These are phyloP conservation scores for Aldrovandia affinis DNA, from an alignment of 2,797 vertebrate genomes.

Conservation along the genomic window DNA sequence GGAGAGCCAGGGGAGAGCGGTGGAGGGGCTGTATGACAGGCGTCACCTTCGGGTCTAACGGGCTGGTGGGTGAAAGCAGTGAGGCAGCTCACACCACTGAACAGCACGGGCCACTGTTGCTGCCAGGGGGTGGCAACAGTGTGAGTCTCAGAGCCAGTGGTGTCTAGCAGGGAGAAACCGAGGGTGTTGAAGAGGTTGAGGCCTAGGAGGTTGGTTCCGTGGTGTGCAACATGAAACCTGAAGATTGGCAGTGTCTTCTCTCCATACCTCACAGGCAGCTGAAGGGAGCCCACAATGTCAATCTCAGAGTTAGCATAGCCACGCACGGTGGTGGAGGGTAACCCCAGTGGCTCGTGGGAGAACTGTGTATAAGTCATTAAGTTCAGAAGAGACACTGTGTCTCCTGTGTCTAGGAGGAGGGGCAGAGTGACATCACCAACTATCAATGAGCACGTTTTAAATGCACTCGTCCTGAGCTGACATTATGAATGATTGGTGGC, in stretches of 20 bases:
- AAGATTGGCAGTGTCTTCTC: not conserved
- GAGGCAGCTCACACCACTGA: constrained; percentile 20
- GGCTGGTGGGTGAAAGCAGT: not conserved
- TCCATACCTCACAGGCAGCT: constrained; percentile 1
- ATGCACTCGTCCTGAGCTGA: not conserved
- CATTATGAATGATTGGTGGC: not conserved
- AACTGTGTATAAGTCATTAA: not conserved
- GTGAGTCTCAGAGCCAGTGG: not conserved
- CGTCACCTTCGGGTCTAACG: not conserved
- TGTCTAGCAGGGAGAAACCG: constrained; percentile 11
- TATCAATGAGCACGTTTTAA: too few species aligned
- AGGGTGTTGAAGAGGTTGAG: constrained; percentile 26
- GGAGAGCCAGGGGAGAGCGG: constrained; percentile 2
- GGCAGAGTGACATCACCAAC: not conserved
- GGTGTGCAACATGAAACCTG: not conserved
- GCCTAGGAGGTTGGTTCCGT: not conserved
- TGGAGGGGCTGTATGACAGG: constrained; percentile 19
- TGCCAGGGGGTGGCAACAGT: not conserved
- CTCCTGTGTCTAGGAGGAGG: not conserved
- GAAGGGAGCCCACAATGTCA: constrained; percentile 1
- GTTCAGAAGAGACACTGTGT: not conserved
- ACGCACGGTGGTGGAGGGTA: not conserved
- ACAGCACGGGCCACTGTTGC: not conserved
- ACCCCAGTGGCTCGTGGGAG: not conserved
- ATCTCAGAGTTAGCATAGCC: constrained; percentile 25